Evolutionary conservation across 1,140 invertebrate genomes (phyloP), one percentile per base, ranked within the genome.

Genomic region (Papilio dardanus): DNA sequence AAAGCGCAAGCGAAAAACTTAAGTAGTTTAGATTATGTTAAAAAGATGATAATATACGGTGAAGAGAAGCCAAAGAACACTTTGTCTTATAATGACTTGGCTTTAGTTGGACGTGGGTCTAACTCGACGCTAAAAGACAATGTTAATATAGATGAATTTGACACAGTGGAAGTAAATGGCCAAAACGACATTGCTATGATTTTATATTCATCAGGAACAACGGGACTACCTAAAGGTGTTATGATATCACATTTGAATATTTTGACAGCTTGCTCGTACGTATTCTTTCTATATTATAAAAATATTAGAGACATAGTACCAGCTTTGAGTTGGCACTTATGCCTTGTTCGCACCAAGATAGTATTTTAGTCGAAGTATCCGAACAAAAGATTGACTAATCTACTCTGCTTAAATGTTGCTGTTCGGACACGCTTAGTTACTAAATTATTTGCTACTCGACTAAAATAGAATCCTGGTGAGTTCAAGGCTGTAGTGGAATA

Each of bases 201-300:
- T n/a, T 76, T 94, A 5, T 94, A 93, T 74, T 94, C 96, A 0
- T 96, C 96, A 76, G 96, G 96, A 28, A 97, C 96, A 12, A 97
- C 96, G 3, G 96, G 97, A 74, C 85, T 95, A 37, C 96, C 97
- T 0, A 97, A 97, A 90, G 97, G 96, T 21, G 97, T 97, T 0
- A 95, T 96, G 94, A 86, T 97, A 46, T 96, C 96, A 0, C 87
- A 90, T 76, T 95, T 96, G 79, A 99, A 98, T 74, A 24, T 83
- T 7, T 30, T 84, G 8, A 40, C 79, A 6, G 65, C 69, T 24
- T 83, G 80, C 33, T 62, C 74, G 84, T 87, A 80, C 77, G 87
- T 86, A 71, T 76, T 69, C 30, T 42, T 58, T 28, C 24, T 14
- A n/a, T 58, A 28, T 58, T 28, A 14, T 24, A 7, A 54, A 21